Evolutionary conservation across 2,888 invertebrate genomes (phyloP), one percentile per base, ranked within the genome.

Genomic region (Cynaeus angustus): DNA sequence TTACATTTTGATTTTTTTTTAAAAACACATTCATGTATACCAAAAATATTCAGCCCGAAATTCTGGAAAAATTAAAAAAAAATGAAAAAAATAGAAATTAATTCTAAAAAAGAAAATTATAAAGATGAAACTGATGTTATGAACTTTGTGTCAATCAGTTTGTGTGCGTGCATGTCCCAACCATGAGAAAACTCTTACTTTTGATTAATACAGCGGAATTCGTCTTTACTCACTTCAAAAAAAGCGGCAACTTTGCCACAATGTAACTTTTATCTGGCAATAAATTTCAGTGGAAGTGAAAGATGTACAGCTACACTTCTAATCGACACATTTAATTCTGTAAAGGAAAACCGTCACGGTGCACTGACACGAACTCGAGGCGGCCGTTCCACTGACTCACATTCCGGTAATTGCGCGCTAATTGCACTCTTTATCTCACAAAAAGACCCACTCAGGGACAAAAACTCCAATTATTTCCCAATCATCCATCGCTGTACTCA

Each of bases 341-440:
- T 21, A 56, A 61, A 55, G 66, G 50, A 50, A 67, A 61, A 55
- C 21, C 59, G 52, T 16, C 33, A 53, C 65, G 55, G 41, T 55
- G 48, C 33, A 58, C 16, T 43, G 67, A 33, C 46, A 59, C n/a
- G 41, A 12, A 41, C 33, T 33, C n/a, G 6, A 38, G 48, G 66
- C 55, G 41, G 50, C 16, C 68, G 68, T 56, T 68, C 68, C 52
- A 68, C 68, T 68, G 68, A 68, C 68, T 68, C 64, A 68, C 68
- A 68, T 68, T 45, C 64, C 56, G 26, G 10, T 68, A 68, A 68
- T 68, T 68, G 56, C 66, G 13, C 9, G 21, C 14, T 66, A 66
- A 66, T 66, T 48, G 56, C 52, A 9, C 14, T 53, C n/a, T 45
- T n/a, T 14, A 61, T 65, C 43, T 10, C 28, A 10, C 10, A n/a